Evolutionary conservation across 2,888 invertebrate species (phyloP).

Genomic region (Osmoderma eremita): DNA sequence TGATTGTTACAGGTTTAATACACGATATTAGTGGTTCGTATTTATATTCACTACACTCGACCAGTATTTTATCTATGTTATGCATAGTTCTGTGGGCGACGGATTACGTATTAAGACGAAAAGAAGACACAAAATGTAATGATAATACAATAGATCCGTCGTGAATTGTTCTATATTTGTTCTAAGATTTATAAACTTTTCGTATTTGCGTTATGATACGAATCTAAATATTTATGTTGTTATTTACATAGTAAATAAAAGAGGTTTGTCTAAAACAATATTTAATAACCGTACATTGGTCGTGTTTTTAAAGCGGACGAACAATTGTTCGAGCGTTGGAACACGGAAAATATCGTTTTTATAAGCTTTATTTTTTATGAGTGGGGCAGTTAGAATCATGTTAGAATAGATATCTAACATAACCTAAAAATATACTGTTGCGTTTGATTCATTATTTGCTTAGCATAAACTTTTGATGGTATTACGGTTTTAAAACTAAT

Average conservation of each 20-base stretch:
- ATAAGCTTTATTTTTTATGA: no score
- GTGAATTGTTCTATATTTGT: slow-evolving; percentile 7
- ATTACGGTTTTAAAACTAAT: no score
- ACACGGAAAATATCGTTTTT: no score
- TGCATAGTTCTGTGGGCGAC: slow-evolving; percentile 55
- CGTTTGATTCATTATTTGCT: no score
- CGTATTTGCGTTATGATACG: not conserved
- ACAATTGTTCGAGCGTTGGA: no score
- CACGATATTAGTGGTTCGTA: slow-evolving; percentile 58
- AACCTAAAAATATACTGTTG: no score
- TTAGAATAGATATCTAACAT: no score
- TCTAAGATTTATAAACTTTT: not conserved
- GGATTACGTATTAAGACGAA: slow-evolving; percentile 43
- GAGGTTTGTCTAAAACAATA: no score
- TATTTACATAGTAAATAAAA: slow-evolving; percentile 14
- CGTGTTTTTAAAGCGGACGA: no score
- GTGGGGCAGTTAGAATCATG: no score
- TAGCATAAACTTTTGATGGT: no score
- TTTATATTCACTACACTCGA: slow-evolving; percentile 58
- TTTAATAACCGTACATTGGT: no score
- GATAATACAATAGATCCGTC: slow-evolving; percentile 1
- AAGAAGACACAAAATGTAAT: not conserved
- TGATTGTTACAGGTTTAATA: slow-evolving; percentile 48
- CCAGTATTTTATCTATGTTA: slow-evolving; percentile 56
- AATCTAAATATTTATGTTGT: slow-evolving; percentile 14